phyloP scores from a whole-genome alignment of 2,113 vertebrate genomes.

The Crotophaga sulcirostris region DNA sequence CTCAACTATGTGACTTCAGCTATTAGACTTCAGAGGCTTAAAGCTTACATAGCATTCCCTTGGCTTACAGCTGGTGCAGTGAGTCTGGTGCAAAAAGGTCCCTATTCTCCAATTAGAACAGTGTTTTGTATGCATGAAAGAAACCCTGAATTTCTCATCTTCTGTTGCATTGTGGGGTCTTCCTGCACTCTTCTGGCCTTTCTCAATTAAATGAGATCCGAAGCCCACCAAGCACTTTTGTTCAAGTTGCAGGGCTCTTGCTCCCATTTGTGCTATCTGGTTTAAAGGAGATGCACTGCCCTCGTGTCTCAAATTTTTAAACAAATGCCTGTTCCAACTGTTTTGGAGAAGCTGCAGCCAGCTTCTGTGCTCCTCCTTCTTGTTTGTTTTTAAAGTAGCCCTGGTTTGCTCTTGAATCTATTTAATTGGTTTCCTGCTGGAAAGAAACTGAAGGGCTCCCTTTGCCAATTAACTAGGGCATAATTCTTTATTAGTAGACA shows the following conservation, averaged over 20 bases:
- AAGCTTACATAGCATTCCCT: not conserved
- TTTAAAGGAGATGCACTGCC: not conserved
- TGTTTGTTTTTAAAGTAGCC: not conserved
- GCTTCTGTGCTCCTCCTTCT: not conserved
- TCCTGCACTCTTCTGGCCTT: not conserved
- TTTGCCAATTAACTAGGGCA: not conserved
- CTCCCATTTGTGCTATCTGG: not conserved
- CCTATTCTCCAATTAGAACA: not conserved
- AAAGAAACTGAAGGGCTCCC: not conserved
- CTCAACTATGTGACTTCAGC: not conserved
- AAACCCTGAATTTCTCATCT: not conserved
- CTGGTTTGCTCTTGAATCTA: not conserved
- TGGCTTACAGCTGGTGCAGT: not conserved
- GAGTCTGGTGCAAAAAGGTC: not conserved
- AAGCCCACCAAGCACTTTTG: not conserved
- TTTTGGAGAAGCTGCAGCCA: not conserved
- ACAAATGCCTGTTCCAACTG: not conserved
- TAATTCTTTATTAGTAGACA: not conserved
- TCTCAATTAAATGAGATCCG: not conserved
- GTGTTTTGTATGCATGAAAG: not conserved
- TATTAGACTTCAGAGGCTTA: not conserved
- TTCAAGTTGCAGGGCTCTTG: not conserved
- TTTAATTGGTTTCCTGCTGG: slow-evolving; percentile 17
- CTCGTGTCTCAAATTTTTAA: not conserved
- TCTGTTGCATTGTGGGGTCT: not conserved